Base-by-base conservation (phyloP, 1,140 invertebrate species). In the Tetraneura akinire region DNA sequence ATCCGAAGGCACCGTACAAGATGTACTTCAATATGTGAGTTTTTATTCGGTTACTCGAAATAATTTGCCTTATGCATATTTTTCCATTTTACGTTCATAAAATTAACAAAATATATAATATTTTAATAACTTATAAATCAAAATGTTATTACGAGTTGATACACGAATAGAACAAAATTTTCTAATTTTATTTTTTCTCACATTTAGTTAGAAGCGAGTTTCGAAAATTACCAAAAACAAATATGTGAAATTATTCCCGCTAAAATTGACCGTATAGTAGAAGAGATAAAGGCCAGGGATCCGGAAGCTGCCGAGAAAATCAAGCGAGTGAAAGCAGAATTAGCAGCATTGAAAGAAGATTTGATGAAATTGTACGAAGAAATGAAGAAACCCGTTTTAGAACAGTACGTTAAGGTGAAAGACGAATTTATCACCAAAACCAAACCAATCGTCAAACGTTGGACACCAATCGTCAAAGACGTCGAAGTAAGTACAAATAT, bases 361-460 rank as follows among this genome's bases (percentile, higher is more conserved):
- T n/a, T 78, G 18, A 3, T 57, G 0, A 62, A 45, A 47, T n/a
- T 78, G 18, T 78, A 60, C 23, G 74, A 78, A 60, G 55, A 62
- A 45, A 16, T 78, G 3, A 78, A 60, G 16, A 78, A 78, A 62
- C 55, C 37, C 0, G 3, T 62, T 32, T 32, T 78, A 16, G 55
- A 78, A 45, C 37, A 4, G 13, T 78, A 45, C 23, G 18, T n/a
- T 23, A 37, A 62, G 9, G 0, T 78, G 1, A 78, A 11, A n/a
- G 74, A 78, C 6, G 74, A 78, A 11, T 3, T 62, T 0, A 18
- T 0, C 16, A 11, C 1, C n/a, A 78, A 78, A 47, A 18, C 74
- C n/a, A 78, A 78, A 47, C 74, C 74, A 23, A 78, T 78, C 10
- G 53, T 57, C 53, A 78, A 78, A 21, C 53, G 55, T 23, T 78